Percentiles rank a stretch among this genome's conserved stretches.
These are phyloP conservation scores for Malurus cyaneus DNA, from an alignment of 2,113 vertebrate genomes.

Conservation along the genomic window DNA sequence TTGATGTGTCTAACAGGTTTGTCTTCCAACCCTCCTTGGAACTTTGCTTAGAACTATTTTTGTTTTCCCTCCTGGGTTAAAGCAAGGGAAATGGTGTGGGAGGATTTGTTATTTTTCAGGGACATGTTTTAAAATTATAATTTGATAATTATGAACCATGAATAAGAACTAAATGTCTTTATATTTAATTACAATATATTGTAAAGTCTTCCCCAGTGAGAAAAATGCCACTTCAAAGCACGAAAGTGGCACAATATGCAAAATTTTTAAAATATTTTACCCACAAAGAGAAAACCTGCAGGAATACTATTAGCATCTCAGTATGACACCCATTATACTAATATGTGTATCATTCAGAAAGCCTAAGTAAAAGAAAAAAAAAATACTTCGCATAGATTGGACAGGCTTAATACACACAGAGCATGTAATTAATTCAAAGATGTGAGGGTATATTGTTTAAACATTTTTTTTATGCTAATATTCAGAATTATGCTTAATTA, in stretches of 20 bases:
- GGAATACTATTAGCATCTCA: conserved; percentile 52
- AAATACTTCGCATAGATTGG: conserved; percentile 29
- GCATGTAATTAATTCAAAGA: conserved; percentile 45
- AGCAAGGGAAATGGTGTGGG: not conserved
- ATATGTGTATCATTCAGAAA: conserved; percentile 46
- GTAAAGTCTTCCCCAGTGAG: not conserved
- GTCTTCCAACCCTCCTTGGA: not conserved
- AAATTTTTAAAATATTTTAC: conserved; percentile 10
- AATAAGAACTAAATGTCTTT: not conserved
- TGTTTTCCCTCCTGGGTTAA: not conserved
- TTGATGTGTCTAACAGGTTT: not conserved
- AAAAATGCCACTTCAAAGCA: not conserved
- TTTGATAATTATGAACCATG: not conserved
- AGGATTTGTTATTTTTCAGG: not conserved
- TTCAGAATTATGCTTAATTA: conserved; percentile 1
- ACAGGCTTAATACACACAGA: not conserved
- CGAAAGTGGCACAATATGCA: not conserved
- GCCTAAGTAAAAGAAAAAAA: conserved; percentile 47
- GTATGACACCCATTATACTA: conserved; percentile 47
- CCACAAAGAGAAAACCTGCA: not conserved
- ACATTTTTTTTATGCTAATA: not conserved
- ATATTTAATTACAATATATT: not conserved
- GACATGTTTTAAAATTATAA: not conserved
- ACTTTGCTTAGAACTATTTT: not conserved
- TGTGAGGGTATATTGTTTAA: not conserved